Conservation (phyloP, 2,888 invertebrate genomes). For the Eucriotettix oculatus region DNA sequence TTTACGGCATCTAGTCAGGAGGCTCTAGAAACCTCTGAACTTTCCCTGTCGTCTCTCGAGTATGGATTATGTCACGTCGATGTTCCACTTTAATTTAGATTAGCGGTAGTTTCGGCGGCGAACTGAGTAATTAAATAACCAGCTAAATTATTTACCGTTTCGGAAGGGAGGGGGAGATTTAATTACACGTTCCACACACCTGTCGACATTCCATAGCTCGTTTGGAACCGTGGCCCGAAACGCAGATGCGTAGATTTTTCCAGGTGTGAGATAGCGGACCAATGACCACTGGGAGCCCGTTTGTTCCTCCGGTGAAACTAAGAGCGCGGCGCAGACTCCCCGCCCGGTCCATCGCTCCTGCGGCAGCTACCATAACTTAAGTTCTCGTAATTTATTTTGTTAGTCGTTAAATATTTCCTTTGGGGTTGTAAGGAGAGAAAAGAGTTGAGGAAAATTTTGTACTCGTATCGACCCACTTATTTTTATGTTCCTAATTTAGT, state of each 20-base stretch:
- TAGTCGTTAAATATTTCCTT: not conserved
- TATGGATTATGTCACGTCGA: slow-evolving; percentile 5
- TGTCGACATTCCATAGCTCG: slow-evolving; percentile 12
- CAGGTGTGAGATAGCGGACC: slow-evolving; percentile 14
- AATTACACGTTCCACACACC: slow-evolving; percentile 4
- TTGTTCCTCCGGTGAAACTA: slow-evolving; percentile 10
- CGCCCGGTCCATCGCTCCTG: not conserved
- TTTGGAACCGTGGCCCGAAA: not conserved
- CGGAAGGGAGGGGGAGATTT: not conserved
- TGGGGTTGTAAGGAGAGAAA: not conserved
- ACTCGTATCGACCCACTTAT: not conserved
- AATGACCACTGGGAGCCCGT: slow-evolving; percentile 8
- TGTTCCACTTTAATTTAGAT: slow-evolving; percentile 6
- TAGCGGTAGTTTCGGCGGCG: slow-evolving; percentile 3
- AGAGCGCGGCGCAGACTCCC: slow-evolving; percentile 4
- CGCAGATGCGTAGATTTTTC: slow-evolving; percentile 10
- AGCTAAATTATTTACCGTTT: slow-evolving; percentile 6
- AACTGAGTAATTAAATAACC: slow-evolving; percentile 2
- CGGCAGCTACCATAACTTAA: not conserved
- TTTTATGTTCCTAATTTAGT: slow-evolving; percentile 2
- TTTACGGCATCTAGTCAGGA: slow-evolving; percentile 10
- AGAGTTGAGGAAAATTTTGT: too few species aligned
- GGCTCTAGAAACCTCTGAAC: slow-evolving; percentile 4
- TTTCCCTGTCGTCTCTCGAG: slow-evolving; percentile 4
- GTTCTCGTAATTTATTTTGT: not conserved